Conservation (phyloP, 1,140 invertebrate genomes). For the Sesamia nonagrioides region DNA sequence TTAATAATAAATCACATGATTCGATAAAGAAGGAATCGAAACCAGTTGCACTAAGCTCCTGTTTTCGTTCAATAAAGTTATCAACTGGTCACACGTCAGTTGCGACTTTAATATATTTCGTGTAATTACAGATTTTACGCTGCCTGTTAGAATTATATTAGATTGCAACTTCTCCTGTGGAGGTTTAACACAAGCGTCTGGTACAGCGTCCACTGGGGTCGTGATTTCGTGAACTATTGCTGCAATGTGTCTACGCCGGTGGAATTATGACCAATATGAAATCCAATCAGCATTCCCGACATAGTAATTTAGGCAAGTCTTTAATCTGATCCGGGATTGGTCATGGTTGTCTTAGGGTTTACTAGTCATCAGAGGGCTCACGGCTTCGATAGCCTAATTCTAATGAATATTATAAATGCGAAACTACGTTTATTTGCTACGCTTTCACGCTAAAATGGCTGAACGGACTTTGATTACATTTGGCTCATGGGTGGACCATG, state of each 20-base stretch:
- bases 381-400: too few relatives aligned
- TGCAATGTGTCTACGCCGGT: conserved; percentile 1
- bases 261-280: neutral
- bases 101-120: conserved; percentile 28
- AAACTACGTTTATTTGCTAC: too few relatives aligned
- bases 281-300: neutral
- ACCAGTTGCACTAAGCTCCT: conserved; percentile 26
- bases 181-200: conserved; percentile 6
- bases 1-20: conserved; percentile 24
- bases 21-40: conserved; percentile 9
- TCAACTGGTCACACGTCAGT: conserved; percentile 34
- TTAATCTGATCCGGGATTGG: neutral
- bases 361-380: neutral
- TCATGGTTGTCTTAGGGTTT: neutral
- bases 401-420: too few relatives aligned
- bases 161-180: conserved; percentile 10
- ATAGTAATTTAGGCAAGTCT: conserved; percentile 3
- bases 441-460: too few relatives aligned
- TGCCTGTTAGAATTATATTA: conserved; percentile 39
- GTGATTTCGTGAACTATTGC: neutral
- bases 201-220: neutral
- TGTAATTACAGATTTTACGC: conserved; percentile 47
- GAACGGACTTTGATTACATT: too few relatives aligned
- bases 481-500: too few relatives aligned
- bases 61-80: conserved; percentile 40